A percentile compares a stretch with the other conserved stretches of the same genome.
Evolutionary conservation across 2,113 vertebrate species (phyloP).

Genomic region (Neofelis nebulosa): DNA sequence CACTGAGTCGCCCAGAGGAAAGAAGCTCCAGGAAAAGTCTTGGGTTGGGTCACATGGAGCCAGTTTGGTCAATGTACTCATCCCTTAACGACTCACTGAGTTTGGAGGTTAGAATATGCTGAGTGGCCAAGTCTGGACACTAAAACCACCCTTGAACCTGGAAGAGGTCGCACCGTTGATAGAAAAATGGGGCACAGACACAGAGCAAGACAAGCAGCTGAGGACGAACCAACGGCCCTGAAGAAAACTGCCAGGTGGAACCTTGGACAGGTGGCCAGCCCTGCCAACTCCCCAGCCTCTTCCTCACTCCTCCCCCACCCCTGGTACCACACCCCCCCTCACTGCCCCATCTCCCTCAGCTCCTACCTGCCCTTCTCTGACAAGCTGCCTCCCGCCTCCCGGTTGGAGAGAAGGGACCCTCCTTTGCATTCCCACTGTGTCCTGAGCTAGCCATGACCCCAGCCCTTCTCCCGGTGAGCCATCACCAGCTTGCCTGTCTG

Average conservation of each 20-base stretch:
- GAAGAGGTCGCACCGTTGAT: background rate
- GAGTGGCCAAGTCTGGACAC: background rate
- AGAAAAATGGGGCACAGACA: background rate
- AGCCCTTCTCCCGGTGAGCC: background rate
- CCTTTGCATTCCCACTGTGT: background rate
- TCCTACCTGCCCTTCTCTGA: background rate
- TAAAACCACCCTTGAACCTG: background rate
- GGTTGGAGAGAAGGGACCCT: background rate
- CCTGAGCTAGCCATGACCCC: background rate
- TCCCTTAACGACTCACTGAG: background rate
- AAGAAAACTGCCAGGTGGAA: background rate
- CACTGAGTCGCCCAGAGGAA: background rate
- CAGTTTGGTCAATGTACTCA: background rate
- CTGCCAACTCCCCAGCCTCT: background rate
- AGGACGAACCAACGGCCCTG: background rate
- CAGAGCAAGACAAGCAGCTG: background rate
- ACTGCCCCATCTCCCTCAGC: background rate
- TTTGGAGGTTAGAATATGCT: background rate
- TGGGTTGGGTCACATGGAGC: background rate
- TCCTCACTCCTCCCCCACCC: background rate
- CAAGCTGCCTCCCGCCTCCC: background rate
- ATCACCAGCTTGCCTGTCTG: background rate
- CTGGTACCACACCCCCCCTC: accelerated
- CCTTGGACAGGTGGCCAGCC: background rate
- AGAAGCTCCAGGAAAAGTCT: background rate